A percentile compares a stretch with the other conserved stretches of the same genome.
phyloP scores from a whole-genome alignment of 2,888 invertebrate genomes.

The Alloplasta piceator region DNA sequence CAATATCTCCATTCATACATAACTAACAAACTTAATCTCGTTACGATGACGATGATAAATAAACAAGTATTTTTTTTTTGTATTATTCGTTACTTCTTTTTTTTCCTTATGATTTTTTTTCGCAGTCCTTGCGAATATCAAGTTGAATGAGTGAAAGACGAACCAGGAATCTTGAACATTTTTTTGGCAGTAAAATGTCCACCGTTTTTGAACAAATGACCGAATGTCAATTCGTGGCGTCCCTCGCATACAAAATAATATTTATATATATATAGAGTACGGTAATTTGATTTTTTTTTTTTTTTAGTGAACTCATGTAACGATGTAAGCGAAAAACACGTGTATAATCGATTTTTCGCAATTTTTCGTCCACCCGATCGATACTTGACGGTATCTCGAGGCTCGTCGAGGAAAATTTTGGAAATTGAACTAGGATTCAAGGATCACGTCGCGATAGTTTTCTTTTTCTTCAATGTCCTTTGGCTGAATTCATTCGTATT shows the following conservation, averaged over 20 bases:
- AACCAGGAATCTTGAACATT: too few relatives aligned
- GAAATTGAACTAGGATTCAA: slow-evolving; percentile 49
- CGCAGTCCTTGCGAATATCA: too few relatives aligned
- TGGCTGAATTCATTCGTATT: slow-evolving; percentile 21
- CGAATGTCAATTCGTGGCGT: not conserved
- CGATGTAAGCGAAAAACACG: slow-evolving; percentile 39
- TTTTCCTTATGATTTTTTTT: slow-evolving; percentile 22
- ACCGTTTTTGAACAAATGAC: not conserved
- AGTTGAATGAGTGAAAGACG: too few relatives aligned
- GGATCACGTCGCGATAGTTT: slow-evolving; percentile 35
- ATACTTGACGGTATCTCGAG: slow-evolving; percentile 65
- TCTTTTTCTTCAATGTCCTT: slow-evolving; percentile 3
- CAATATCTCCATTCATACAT: slow-evolving; percentile 70
- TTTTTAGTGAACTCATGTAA: slow-evolving; percentile 24
- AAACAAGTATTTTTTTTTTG: slow-evolving; percentile 53
- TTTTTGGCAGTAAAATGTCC: slow-evolving; percentile 6
- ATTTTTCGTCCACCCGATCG: slow-evolving; percentile 52
- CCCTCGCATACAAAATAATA: slow-evolving; percentile 11
- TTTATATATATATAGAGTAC: not conserved
- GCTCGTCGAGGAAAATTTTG: slow-evolving; percentile 54
- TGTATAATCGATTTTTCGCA: slow-evolving; percentile 41
- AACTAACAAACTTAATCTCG: slow-evolving; percentile 71
- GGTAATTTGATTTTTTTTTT: slow-evolving; percentile 32
- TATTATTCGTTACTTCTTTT: slow-evolving; percentile 34
- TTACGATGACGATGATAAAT: slow-evolving; percentile 66